These are phyloP conservation scores for Hyles lineata DNA, from an alignment of 2,888 invertebrate genomes.

Conservation along the genomic window DNA sequence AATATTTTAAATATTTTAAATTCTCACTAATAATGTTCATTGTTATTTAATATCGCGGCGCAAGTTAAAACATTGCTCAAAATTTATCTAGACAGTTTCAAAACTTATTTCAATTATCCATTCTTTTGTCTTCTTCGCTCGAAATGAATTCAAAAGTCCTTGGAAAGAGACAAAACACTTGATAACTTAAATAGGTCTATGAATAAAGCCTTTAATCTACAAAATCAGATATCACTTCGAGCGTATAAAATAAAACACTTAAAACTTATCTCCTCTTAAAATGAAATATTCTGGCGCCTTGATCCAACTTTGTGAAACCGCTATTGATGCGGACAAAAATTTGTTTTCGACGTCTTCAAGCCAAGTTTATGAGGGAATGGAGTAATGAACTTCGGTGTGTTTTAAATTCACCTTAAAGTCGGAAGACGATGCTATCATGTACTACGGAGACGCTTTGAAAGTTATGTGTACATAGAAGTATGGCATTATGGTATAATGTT, in stretches of 20 bases:
- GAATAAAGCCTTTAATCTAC: too few species aligned
- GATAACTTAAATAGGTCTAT: too few species aligned
- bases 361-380: neutral
- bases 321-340: constrained; percentile 3
- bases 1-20: too few species aligned
- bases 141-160: too few species aligned
- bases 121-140: too few species aligned
- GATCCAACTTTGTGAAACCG: neutral
- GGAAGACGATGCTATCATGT: neutral
- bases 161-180: too few species aligned
- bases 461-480: neutral
- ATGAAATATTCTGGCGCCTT: neutral
- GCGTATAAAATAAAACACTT: neutral
- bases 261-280: neutral
- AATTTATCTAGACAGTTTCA: too few species aligned
- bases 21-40: too few species aligned
- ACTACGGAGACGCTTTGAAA: neutral
- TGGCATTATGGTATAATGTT: neutral
- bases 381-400: neutral
- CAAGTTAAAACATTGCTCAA: too few species aligned
- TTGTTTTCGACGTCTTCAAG: constrained; percentile 10
- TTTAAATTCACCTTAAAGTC: neutral
- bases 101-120: too few species aligned
- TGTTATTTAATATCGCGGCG: too few species aligned
- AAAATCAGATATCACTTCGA: neutral